These are phyloP conservation scores for Mnemiopsis leidyi DNA, from an alignment of 37 sponge, comb jelly and placozoan genomes.

Conservation along the genomic window DNA sequence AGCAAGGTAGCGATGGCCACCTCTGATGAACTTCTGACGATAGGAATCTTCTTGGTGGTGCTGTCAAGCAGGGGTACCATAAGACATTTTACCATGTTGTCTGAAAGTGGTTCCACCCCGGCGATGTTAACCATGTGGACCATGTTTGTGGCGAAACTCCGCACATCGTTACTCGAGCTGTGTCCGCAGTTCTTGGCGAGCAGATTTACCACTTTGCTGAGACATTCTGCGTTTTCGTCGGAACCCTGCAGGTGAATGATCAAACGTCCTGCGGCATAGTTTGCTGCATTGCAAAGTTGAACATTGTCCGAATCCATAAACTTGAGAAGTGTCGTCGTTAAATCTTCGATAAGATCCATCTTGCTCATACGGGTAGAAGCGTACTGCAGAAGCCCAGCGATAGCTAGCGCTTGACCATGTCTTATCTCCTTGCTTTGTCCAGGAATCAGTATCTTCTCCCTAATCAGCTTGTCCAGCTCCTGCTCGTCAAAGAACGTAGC, in stretches of 20 bases:
- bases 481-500: conserved; percentile 49
- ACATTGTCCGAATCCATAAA: conserved; percentile 50
- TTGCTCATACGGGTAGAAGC: conserved; percentile 4
- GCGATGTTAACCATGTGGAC: conserved; percentile 12
- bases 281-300: conserved; percentile 37
- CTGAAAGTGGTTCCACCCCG: background rate
- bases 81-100: background rate
- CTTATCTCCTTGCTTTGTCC: background rate
- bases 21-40: conserved; percentile 18
- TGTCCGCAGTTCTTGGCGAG: conserved; percentile 45
- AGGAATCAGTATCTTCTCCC: background rate
- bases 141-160: conserved; percentile 29
- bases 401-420: conserved; percentile 35
- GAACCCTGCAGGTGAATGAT: conserved; percentile 16
- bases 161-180: conserved; percentile 27
- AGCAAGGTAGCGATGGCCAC: conserved; percentile 50
- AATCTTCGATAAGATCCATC: conserved; percentile 11
- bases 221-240: background rate
- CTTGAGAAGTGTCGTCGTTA: background rate
- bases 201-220: background rate
- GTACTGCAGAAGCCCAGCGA: conserved; percentile 3
- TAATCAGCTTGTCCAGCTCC: conserved; percentile 29
- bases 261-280: conserved; percentile 10
- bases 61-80: conserved; percentile 21
- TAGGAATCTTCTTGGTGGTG: conserved; percentile 33